Evolutionary conservation across 2,888 invertebrate genomes (phyloP).

Genomic region (Leucania comma): DNA sequence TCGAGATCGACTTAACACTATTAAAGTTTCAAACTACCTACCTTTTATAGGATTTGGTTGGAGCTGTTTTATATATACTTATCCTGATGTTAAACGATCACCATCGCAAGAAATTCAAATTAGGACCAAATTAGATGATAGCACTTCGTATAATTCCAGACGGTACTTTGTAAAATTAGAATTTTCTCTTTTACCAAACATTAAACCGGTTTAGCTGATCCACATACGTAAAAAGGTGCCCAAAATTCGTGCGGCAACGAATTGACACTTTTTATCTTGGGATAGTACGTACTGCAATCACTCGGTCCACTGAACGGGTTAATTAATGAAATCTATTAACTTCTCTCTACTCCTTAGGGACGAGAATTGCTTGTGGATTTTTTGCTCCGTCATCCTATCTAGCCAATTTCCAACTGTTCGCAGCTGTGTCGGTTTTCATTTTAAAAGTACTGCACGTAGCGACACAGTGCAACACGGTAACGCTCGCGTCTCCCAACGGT

Average conservation of each 20-base stretch:
- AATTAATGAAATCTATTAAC: conserved; percentile 91
- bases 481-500: conserved; percentile 38
- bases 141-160: neutral
- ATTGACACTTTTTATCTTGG: conserved; percentile 86
- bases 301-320: conserved; percentile 89
- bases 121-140: neutral
- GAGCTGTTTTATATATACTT: neutral
- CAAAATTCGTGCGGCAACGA: conserved; percentile 79
- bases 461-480: conserved; percentile 59
- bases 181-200: conserved; percentile 19
- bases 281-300: conserved; percentile 85
- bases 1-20: too few species aligned
- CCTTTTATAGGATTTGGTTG: neutral
- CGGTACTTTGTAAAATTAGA: conserved; percentile 23
- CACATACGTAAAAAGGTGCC: conserved; percentile 77
- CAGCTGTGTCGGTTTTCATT: conserved; percentile 64
- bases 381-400: conserved; percentile 82
- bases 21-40: neutral
- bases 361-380: conserved; percentile 78
- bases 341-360: conserved; percentile 84
- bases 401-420: conserved; percentile 76
- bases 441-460: conserved; percentile 51
- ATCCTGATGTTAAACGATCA: neutral
- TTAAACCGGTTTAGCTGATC: conserved; percentile 70
- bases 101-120: neutral